Evolutionary conservation across 2,113 vertebrate species (phyloP).

Genomic region (Rissa tridactyla): DNA sequence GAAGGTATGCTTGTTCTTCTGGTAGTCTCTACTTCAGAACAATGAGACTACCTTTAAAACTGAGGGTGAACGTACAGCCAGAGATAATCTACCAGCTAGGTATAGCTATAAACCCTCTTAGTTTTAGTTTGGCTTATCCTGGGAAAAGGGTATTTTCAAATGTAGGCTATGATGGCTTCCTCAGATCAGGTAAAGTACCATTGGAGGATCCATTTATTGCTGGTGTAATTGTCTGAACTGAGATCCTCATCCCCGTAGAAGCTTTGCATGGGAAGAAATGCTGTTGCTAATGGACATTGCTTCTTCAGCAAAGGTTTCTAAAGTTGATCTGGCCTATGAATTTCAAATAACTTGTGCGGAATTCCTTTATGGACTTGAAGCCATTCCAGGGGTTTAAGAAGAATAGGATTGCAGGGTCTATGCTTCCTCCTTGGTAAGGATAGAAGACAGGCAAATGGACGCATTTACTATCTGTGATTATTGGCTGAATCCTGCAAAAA

Average conservation of each 20-base stretch:
- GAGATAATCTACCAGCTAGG: not conserved
- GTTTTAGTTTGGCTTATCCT: not conserved
- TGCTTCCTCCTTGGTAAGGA: not conserved
- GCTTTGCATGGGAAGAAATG: not conserved
- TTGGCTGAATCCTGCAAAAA: constrained; percentile 41
- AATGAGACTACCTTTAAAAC: not conserved
- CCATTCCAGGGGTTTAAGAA: not conserved
- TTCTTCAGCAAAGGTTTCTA: not conserved
- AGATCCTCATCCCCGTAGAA: not conserved
- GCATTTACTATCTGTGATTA: constrained; percentile 53
- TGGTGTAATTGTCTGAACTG: not conserved
- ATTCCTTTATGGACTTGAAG: constrained; percentile 38
- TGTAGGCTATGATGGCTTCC: not conserved
- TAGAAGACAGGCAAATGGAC: constrained; percentile 34
- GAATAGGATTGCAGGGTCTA: not conserved
- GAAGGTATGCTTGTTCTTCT: not conserved
- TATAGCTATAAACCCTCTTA: not conserved
- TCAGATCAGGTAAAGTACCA: not conserved
- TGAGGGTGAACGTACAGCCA: not conserved
- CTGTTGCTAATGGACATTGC: not conserved
- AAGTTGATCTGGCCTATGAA: not conserved
- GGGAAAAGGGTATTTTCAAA: not conserved
- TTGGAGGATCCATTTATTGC: not conserved
- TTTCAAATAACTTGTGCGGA: not conserved
- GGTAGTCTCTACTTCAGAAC: not conserved